Base-by-base conservation (phyloP, 2,797 vertebrate species). In the Thamnophis elegans region DNA sequence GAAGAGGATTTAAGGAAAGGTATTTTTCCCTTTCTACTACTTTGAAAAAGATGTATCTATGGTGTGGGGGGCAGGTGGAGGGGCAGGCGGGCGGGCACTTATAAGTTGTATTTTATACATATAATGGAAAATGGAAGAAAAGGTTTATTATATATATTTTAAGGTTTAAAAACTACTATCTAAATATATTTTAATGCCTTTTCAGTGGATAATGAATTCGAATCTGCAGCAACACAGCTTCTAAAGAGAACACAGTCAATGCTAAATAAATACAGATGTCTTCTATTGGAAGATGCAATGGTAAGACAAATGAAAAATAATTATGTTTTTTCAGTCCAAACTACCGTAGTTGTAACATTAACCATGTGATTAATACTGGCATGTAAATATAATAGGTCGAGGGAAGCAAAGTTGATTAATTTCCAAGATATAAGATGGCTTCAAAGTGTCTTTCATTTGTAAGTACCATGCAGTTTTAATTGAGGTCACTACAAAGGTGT, bases 221-320 rank as follows among this genome's bases (percentile, higher is more conserved):
- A 99, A 96, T 97, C 96, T 13, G 98, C 98, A 94, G 98, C 99
- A 85, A 97, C 98, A 56, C 98, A 99, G 87, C 98, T 99, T 95
- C 96, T 99, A 94, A 99, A 98, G 96, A 98, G 98, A 97, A 99
- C 99, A 0, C 98, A 99, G 94, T 97, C 98, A 93, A 99, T 99
- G 99, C 98, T 99, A 68, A 99, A 99, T 98, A 99, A 99, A 96
- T 99, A 99, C 96, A 98, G 99, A 95, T 98, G 98, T 93, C 98
- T 99, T 90, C 98, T 99, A 42, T 96, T 99, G 96, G 99, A 99
- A 96, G 99, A 99, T 92, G 98, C 99, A 88, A 99, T 99, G 98
- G 99, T 99, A 97, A 96, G 96, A 55, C 53, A 22, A 89, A 91
- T 68, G 92, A 4, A 42, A 36, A 58, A 32, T 25, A 60, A 54